These are phyloP conservation scores for Solenodon paradoxus DNA, from an alignment of 2,113 vertebrate species.

Conservation along the genomic window DNA sequence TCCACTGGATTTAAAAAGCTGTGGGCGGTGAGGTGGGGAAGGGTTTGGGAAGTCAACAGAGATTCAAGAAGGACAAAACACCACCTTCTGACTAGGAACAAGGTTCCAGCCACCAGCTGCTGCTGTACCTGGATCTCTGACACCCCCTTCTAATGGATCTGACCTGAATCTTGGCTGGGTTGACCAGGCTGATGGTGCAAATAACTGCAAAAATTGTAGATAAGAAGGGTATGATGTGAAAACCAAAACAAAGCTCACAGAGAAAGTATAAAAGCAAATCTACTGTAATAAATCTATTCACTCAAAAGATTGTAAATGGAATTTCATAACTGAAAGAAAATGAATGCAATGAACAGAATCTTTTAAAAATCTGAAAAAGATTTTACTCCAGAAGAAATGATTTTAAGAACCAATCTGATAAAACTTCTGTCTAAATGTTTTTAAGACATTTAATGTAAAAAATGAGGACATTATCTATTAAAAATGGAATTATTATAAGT, in stretches of 20 bases:
- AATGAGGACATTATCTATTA: not conserved
- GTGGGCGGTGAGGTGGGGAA: not conserved
- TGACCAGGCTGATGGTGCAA: not conserved
- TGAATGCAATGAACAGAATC: not conserved
- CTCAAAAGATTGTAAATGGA: not conserved
- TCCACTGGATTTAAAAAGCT: not conserved
- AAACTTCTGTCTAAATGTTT: not conserved
- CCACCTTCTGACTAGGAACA: not conserved
- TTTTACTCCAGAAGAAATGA: not conserved
- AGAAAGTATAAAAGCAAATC: not conserved
- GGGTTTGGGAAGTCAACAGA: not conserved
- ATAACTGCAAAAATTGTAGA: not conserved
- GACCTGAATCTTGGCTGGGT: not conserved
- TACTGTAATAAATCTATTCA: not conserved
- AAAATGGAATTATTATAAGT: not conserved
- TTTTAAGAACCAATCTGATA: not conserved
- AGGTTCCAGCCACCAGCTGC: not conserved
- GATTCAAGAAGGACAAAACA: not conserved
- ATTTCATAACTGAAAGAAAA: not conserved
- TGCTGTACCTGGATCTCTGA: not conserved
- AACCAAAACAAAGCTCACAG: not conserved
- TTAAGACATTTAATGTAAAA: not conserved
- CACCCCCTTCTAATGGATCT: no score
- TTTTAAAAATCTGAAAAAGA: not conserved
- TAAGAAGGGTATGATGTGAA: not conserved